Conservation (phyloP, 2,888 invertebrate species). For the Acanthosepion pharaonis region DNA sequence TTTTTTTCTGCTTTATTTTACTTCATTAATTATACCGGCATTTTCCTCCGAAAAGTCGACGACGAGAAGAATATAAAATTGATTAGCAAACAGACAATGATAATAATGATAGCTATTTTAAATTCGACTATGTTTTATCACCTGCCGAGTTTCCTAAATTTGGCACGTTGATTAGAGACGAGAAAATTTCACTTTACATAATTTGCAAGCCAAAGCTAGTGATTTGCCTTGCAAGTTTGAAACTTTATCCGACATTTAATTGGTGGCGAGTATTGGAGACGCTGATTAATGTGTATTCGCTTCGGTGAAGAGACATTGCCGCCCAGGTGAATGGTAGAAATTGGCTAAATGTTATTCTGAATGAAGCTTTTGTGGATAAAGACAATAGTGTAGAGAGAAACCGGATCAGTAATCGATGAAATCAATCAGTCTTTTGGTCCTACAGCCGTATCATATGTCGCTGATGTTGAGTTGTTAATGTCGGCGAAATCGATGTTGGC, state of each 20-base stretch:
- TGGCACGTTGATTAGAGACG: neutral
- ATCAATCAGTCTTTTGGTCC: neutral
- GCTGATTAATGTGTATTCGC: neutral
- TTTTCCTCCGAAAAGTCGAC: neutral
- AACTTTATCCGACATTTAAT: neutral
- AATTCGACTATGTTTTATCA: neutral
- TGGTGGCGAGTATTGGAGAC: neutral
- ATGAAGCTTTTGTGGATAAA: neutral
- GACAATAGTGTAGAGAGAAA: neutral
- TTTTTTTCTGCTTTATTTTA: no score
- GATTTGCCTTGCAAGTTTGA: neutral
- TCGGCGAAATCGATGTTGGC: neutral
- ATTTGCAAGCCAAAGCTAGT: neutral
- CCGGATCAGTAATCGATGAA: neutral
- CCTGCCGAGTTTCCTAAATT: neutral
- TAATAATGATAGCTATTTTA: neutral
- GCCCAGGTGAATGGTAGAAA: neutral
- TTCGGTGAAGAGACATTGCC: neutral
- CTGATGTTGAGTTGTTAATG: neutral
- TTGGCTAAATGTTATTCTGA: neutral
- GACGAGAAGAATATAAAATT: neutral
- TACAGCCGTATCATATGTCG: neutral
- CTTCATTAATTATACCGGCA: no score
- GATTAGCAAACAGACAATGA: neutral
- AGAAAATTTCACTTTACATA: neutral